Conservation (phyloP, 2,113 vertebrate genomes). For the Eleginops maclovinus region DNA sequence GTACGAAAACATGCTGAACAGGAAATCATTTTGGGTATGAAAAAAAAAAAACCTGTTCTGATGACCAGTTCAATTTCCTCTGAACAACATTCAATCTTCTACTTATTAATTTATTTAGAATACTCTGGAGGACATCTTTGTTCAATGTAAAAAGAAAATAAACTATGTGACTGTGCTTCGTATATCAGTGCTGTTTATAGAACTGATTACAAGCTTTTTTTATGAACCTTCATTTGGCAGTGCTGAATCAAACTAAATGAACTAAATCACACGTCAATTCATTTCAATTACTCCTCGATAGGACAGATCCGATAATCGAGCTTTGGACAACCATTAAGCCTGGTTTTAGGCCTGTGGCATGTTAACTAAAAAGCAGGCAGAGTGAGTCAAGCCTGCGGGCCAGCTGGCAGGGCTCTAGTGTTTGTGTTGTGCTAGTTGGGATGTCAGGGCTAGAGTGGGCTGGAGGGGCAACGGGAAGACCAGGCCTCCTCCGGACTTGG, state of each 20-base stretch:
- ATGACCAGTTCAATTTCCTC: conserved; percentile 66
- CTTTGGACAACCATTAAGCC: conserved; percentile 45
- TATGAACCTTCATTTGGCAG: conserved; percentile 32
- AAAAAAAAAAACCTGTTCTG: conserved; percentile 60
- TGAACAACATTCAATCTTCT: conserved; percentile 50
- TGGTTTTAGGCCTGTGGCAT: conserved; percentile 66
- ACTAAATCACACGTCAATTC: conserved; percentile 17
- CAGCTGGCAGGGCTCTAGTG: conserved; percentile 78
- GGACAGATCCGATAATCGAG: conserved; percentile 35
- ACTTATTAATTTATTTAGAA: conserved; percentile 42
- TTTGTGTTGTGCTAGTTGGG: conserved; percentile 77
- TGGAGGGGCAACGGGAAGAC: conserved; percentile 75
- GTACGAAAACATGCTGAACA: conserved; percentile 65
- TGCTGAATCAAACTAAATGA: conserved; percentile 11
- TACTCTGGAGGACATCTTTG: conserved; percentile 22
- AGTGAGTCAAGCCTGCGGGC: conserved; percentile 68
- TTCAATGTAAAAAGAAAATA: conserved; percentile 18
- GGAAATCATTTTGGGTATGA: conserved; percentile 65
- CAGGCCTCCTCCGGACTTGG: conserved; percentile 81
- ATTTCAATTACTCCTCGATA: conserved; percentile 41
- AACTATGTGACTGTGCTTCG: conserved; percentile 6
- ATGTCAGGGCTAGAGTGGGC: conserved; percentile 72
- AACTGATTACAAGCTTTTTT: conserved; percentile 30
- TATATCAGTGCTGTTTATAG: conserved; percentile 30
- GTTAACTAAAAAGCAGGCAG: conserved; percentile 75